phyloP scores from a whole-genome alignment of 1,140 invertebrate genomes.

The Lordiphosa collinella region DNA sequence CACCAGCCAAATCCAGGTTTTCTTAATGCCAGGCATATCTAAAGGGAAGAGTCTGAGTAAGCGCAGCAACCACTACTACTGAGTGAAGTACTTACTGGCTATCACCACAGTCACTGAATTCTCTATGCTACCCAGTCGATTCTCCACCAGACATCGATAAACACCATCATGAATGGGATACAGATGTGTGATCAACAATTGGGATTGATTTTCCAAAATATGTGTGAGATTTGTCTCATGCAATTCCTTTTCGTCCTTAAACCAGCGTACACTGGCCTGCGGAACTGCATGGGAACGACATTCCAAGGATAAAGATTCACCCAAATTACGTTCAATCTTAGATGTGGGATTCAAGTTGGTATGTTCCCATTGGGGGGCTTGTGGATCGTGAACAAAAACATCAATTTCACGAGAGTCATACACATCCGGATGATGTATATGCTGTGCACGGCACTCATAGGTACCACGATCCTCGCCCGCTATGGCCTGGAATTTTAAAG shows the following conservation, averaged over 20 bases:
- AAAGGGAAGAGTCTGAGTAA: neutral
- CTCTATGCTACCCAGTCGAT: constrained; percentile 68
- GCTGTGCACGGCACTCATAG: constrained; percentile 64
- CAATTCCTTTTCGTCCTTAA: constrained; percentile 70
- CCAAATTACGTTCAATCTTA: constrained; percentile 69
- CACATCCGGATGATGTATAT: constrained; percentile 21
- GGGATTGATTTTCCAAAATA: constrained; percentile 78
- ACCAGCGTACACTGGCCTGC: constrained; percentile 80
- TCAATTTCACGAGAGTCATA: constrained; percentile 51
- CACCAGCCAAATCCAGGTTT: constrained; percentile 71
- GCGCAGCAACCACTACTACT: neutral
- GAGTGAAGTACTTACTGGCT: constrained; percentile 55
- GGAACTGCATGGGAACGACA: constrained; percentile 80
- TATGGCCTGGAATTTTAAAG: constrained; percentile 50
- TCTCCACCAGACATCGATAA: constrained; percentile 78
- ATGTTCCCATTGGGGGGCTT: constrained; percentile 53
- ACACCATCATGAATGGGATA: constrained; percentile 77
- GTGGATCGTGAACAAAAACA: constrained; percentile 59
- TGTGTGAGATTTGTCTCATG: constrained; percentile 69
- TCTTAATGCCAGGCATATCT: constrained; percentile 58
- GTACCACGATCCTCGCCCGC: constrained; percentile 50
- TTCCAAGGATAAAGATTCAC: constrained; percentile 70
- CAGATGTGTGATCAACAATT: constrained; percentile 64
- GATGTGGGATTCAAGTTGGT: constrained; percentile 61
- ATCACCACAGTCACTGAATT: constrained; percentile 64